phyloP scores from a whole-genome alignment of 2,888 invertebrate genomes.

The Schizaphis graminum region DNA sequence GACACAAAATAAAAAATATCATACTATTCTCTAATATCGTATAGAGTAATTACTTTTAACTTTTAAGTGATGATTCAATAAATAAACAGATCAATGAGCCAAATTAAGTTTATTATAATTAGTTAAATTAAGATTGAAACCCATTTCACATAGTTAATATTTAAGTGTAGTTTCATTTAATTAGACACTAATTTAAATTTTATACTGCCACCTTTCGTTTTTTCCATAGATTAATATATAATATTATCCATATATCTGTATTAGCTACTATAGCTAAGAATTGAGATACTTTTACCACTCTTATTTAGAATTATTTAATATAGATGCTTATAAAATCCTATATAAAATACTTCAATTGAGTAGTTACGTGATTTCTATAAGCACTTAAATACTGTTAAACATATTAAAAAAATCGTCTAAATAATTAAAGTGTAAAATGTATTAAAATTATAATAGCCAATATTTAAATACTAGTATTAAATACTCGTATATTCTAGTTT shows the following conservation, averaged over 20 bases:
- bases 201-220: background rate
- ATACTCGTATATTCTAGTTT: no score
- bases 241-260: background rate
- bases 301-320: background rate
- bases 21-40: background rate
- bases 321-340: background rate
- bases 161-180: background rate
- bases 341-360: background rate
- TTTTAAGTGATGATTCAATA: background rate
- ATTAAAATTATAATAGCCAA: background rate
- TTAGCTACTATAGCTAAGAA: background rate
- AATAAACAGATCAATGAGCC: background rate
- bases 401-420: background rate
- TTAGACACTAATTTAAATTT: background rate
- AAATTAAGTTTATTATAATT: background rate
- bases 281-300: background rate
- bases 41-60: background rate
- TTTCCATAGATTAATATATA: background rate
- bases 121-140: background rate
- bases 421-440: background rate
- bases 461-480: background rate
- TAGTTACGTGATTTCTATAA: background rate
- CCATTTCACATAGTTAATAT: background rate
- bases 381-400: background rate
- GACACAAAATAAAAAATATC: background rate